These are phyloP conservation scores for Thaleichthys pacificus DNA, from an alignment of 2,797 vertebrate species.

Conservation along the genomic window DNA sequence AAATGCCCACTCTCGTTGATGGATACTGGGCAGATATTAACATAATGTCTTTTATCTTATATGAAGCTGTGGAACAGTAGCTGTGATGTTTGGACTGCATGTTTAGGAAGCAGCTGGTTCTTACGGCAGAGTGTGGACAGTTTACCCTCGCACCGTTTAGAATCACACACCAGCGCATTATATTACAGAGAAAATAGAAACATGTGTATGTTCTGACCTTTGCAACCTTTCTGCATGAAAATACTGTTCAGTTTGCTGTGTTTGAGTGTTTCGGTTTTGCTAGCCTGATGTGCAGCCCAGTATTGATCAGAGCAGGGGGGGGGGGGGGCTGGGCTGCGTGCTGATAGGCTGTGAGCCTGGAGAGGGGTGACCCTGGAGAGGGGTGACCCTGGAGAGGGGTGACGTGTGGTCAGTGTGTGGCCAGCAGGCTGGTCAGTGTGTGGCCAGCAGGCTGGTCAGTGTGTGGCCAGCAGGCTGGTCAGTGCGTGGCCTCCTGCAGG, in stretches of 20 bases:
- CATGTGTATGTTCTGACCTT: not conserved
- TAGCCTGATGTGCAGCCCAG: conserved; percentile 3
- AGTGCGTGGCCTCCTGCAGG: not conserved
- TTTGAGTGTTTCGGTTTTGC: conserved; percentile 7
- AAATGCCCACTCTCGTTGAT: conserved; percentile 34
- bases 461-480: not conserved
- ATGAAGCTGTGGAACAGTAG: not conserved
- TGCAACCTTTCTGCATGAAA: conserved; percentile 18
- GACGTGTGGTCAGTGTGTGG: not conserved
- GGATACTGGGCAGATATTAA: conserved; percentile 28
- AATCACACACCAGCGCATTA: too few species aligned
- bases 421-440: not conserved
- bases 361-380: too few species aligned
- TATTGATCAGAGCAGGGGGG: not conserved
- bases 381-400: not conserved
- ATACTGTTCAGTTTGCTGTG: not conserved
- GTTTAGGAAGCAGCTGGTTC: too few species aligned
- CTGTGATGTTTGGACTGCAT: too few species aligned
- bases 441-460: not conserved
- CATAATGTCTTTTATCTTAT: conserved; percentile 2
- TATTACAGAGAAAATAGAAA: too few species aligned
- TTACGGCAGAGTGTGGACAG: too few species aligned
- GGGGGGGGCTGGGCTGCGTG: not conserved
- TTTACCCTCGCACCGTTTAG: too few species aligned
- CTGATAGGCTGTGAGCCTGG: not conserved